Evolutionary conservation across 2,113 vertebrate species (phyloP), one percentile per base, ranked within the genome.

Genomic region (Labeo catla): DNA sequence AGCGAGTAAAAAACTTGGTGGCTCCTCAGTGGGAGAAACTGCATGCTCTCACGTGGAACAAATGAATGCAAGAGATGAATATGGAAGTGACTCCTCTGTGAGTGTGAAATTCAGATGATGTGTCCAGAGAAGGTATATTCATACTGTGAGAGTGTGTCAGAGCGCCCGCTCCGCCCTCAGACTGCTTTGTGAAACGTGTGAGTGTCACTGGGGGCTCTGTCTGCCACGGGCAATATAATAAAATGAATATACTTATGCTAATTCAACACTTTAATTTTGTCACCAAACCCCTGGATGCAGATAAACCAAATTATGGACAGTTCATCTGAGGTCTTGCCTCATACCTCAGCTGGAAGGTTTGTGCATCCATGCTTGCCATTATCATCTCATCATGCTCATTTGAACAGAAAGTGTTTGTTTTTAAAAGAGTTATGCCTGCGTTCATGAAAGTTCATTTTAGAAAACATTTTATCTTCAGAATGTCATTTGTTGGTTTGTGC

Each of bases 41-140:
- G 85, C 45, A 79, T 72, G 77, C 82, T 80, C 68, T 82, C 61
- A 57, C 36, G 50, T 50, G 72, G 79, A 81, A 76, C 49, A 34
- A 88, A 83, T 83, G 15, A 39, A 83, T 43, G 43, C 57, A 36
- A 68, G 39, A 78, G 61, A 86, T 72, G 47, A 84, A 65, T 47
- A 43, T 81, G 50, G 36, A 50, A 50, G 28, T 7, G 8, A 59
- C 16, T n/a, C 4, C n/a, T 52, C 74, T 73, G 23, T 50, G 16
- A 84, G 66, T 66, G 76, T 84, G 54, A 81, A 72, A 61, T 72
- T 78, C 52, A 68, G 84, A 80, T 79, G 76, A 79, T 79, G 59
- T 61, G 54, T 49, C 54, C 50, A 61, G 65, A 73, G 39, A 57
- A 23, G 45, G 34, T 39, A 21, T 63, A 8, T 36, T 84, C 72